Base-by-base conservation (phyloP, 2,113 vertebrate genomes). In the pig (Sus scrofa) region DNA sequence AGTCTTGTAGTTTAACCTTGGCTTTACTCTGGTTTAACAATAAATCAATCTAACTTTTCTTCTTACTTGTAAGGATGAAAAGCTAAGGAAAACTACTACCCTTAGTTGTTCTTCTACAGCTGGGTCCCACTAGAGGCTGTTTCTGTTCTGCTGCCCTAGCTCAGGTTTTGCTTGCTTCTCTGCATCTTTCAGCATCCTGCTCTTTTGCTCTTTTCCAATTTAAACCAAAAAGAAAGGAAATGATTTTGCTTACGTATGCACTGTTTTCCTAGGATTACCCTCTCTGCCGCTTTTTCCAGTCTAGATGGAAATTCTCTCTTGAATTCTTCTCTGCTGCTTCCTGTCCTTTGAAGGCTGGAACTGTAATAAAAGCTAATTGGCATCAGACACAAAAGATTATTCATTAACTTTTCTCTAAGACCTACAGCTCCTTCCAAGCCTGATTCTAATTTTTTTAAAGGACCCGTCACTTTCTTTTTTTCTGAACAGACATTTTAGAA, bases 351-450 rank as follows among this genome's bases (percentile, higher is more conserved):
- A 96, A 96, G 93, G 50, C 78, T 94, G 39, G 34, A 95, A 94
- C 62, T 96, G 81, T 96, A 97, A 94, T 91, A 94, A 96, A 96
- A 96, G 56, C 94, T 96, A 96, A 93, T 94, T 98, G 96, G 93
- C 93, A 85, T 94, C 90, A 93, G 77, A 95, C 86, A 97, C 89
- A 96, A 96, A 96, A 97, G 94, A 96, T 97, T 97, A 95, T 97
- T 95, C 94, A 97, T 96, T 97, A 97, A 97, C 96, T 96, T 97
- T 92, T 97, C 70, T 94, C 60, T 95, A 73, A 96, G 77, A 92
- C 77, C 68, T 58, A 96, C 37, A 90, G 65, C 83, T 84, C 34
- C 24, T 95, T 98, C 84, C 79, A 97, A 96, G 65, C 50, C 78
- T 73, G 37, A 94, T 73, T 96, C 91, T 96, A 96, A 83, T 88